These are phyloP conservation scores for Corticium candelabrum DNA, from an alignment of 37 sponge, comb jelly and placozoan species.

Conservation along the genomic window DNA sequence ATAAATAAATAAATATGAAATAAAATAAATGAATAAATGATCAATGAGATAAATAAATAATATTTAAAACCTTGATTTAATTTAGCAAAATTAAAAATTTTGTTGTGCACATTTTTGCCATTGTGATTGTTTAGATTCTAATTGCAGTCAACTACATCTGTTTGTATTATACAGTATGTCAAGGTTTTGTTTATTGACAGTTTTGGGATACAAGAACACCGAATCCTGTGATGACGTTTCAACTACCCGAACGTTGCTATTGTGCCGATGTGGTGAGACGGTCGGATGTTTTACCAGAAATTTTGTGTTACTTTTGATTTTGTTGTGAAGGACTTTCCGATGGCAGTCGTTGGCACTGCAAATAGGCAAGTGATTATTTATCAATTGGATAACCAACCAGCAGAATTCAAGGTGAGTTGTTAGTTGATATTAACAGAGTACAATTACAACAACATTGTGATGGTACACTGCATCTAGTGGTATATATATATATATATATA, in stretches of 20 bases:
- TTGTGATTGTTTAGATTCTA: not conserved
- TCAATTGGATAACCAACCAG: constrained; percentile 56
- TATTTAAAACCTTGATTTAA: no score
- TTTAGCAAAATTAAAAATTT: no score
- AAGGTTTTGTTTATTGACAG: constrained; percentile 25
- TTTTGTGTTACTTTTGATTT: not conserved
- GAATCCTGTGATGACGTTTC: constrained; percentile 51
- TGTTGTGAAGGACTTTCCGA: constrained; percentile 46
- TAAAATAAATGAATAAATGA: no score
- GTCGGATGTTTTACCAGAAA: no score
- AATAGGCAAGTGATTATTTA: constrained; percentile 47
- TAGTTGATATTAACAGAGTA: not conserved
- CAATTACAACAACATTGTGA: no score
- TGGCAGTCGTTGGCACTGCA: constrained; percentile 79
- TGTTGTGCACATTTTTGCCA: not conserved
- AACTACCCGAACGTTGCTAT: constrained; percentile 83
- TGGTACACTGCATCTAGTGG: no score
- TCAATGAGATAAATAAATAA: no score
- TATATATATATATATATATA: no score
- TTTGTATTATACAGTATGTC: no score
- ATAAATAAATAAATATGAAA: no score
- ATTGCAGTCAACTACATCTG: no score
- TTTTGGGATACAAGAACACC: constrained; percentile 87
- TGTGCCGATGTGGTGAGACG: constrained; percentile 89
- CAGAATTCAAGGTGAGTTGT: constrained; percentile 50